phyloP scores from a whole-genome alignment of 2,888 invertebrate genomes.

The Argynnis bischoffii region DNA sequence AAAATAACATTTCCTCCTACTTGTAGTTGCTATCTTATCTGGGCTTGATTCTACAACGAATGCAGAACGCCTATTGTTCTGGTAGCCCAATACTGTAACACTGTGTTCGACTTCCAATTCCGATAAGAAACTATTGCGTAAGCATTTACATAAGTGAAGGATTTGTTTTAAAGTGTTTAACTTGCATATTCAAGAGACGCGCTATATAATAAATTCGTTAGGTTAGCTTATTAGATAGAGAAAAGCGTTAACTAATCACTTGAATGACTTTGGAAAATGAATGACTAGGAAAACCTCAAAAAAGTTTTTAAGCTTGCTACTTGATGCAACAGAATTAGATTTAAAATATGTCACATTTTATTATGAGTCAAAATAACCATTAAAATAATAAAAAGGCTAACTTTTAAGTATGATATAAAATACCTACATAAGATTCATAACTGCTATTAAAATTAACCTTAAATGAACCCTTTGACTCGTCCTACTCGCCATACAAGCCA shows the following conservation, averaged over 20 bases:
- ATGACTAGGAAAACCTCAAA: too few relatives aligned
- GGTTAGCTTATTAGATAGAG: too few relatives aligned
- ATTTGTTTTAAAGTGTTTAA: not conserved
- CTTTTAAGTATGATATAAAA: too few relatives aligned
- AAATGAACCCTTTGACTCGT: not conserved
- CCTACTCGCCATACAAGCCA: not conserved
- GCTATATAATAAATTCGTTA: too few relatives aligned
- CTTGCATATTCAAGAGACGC: not conserved
- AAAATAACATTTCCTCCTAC: not conserved
- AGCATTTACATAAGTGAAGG: constrained; percentile 1
- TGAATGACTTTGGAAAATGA: too few relatives aligned
- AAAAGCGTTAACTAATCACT: too few relatives aligned
- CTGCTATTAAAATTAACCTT: not conserved
- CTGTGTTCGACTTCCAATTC: constrained; percentile 2
- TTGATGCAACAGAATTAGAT: too few relatives aligned
- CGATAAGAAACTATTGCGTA: not conserved
- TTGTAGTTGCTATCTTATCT: constrained; percentile 12
- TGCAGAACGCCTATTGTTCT: constrained; percentile 10
- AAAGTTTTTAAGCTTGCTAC: too few relatives aligned
- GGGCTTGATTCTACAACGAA: constrained; percentile 5
- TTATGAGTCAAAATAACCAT: too few relatives aligned
- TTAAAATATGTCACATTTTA: too few relatives aligned
- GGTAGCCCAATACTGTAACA: constrained; percentile 4
- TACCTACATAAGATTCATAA: not conserved
- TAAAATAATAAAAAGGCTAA: too few relatives aligned